Evolutionary conservation across 2,797 vertebrate genomes (phyloP).

Genomic region (Falco peregrinus): DNA sequence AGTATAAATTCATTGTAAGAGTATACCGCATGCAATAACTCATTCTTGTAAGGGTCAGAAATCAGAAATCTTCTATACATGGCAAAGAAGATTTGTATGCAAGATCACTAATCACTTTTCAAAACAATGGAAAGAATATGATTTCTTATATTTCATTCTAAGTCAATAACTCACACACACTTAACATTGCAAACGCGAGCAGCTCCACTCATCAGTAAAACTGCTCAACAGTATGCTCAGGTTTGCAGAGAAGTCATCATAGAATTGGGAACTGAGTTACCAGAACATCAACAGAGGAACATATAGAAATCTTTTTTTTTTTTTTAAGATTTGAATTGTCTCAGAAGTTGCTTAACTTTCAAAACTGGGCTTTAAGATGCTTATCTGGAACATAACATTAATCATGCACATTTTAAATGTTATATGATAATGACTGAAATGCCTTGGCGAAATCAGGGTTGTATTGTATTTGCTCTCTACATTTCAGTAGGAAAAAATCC

Average conservation of each 20-base stretch:
- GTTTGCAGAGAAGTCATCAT: background rate
- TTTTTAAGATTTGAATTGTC: background rate
- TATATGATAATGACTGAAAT: background rate
- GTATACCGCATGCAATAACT: background rate
- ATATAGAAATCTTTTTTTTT: background rate
- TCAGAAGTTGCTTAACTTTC: background rate
- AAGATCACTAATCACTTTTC: background rate
- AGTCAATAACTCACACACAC: background rate
- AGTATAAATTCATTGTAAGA: background rate
- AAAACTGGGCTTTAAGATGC: background rate
- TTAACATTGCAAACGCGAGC: background rate
- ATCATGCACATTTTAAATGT: background rate
- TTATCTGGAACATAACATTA: background rate
- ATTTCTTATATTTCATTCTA: background rate
- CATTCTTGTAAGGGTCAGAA: background rate
- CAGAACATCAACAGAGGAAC: background rate
- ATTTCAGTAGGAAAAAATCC: background rate
- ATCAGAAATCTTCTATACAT: background rate
- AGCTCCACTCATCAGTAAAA: background rate
- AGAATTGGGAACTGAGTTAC: background rate
- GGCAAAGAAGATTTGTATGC: background rate
- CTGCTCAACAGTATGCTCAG: background rate
- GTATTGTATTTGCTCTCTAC: background rate
- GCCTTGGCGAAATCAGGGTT: background rate
- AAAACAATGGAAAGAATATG: background rate